Percentiles rank a stretch among this genome's conserved stretches.
Evolutionary conservation across 2,797 vertebrate genomes (phyloP).

Genomic region (Sebastes aleutianus): DNA sequence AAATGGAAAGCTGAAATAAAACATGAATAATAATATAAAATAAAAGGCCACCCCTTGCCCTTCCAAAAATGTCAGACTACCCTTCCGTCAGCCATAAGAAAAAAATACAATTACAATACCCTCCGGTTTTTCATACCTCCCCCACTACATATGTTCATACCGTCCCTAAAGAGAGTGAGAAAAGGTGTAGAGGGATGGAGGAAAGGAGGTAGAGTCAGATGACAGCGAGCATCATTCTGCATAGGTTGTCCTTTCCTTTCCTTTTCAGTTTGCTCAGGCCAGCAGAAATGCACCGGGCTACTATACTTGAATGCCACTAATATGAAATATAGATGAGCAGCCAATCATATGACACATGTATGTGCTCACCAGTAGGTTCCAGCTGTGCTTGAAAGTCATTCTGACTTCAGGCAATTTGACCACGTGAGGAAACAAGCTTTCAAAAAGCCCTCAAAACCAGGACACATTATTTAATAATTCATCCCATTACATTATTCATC

Average conservation of each 20-base stretch:
- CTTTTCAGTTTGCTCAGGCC: conserved; percentile 14
- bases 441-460: conserved; percentile 56
- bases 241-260: not conserved
- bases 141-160: not conserved
- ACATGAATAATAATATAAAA: not conserved
- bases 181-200: not conserved
- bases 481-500: conserved; percentile 73
- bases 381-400: conserved; percentile 29
- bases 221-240: not conserved
- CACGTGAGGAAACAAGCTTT: conserved; percentile 32
- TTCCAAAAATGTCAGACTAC: not conserved
- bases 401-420: conserved; percentile 36
- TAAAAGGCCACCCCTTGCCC: not conserved
- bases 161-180: not conserved
- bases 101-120: too few species aligned
- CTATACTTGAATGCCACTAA: conserved; percentile 27
- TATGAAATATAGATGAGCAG: conserved; percentile 53
- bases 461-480: conserved; percentile 74
- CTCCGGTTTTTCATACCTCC: not conserved
- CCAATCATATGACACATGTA: conserved; percentile 34
- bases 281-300: not conserved
- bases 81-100: not conserved
- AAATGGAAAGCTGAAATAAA: not conserved
- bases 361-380: conserved; percentile 4
- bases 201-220: not conserved